A percentile compares a stretch with the other conserved stretches of the same genome.
These are phyloP conservation scores for Muntiacus muntjak DNA, from an alignment of 2,113 vertebrate species.

Conservation along the genomic window DNA sequence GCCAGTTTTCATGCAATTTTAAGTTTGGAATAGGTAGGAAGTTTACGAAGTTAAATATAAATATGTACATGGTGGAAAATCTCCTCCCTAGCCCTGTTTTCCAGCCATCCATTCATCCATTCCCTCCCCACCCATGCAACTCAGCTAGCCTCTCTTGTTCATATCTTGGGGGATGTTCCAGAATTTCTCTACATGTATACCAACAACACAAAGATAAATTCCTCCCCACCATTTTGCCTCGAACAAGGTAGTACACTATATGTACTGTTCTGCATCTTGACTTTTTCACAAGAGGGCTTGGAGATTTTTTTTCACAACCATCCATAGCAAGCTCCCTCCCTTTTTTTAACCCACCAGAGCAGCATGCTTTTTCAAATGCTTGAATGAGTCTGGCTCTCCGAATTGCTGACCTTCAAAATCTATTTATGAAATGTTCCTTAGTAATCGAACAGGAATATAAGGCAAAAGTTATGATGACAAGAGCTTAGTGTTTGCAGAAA, in stretches of 20 bases:
- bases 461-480: background rate
- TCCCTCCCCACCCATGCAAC: background rate
- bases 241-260: background rate
- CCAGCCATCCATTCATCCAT: background rate
- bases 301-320: background rate
- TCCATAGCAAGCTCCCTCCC: background rate
- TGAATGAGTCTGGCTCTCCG: background rate
- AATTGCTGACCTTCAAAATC: background rate
- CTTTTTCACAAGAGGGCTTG: background rate
- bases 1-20: background rate
- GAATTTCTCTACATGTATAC: background rate
- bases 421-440: background rate
- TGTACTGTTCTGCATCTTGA: background rate
- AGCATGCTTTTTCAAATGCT: background rate
- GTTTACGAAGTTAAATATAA: background rate
- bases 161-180: background rate
- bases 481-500: background rate
- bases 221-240: background rate
- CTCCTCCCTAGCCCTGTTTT: background rate
- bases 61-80: background rate
- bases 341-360: background rate
- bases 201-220: background rate
- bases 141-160: background rate
- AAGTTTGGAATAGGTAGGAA: background rate
- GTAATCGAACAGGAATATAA: background rate